Evolutionary conservation across 1,140 invertebrate genomes (phyloP), one percentile per base, ranked within the genome.

Genomic region (Drosophila repletoides): DNA sequence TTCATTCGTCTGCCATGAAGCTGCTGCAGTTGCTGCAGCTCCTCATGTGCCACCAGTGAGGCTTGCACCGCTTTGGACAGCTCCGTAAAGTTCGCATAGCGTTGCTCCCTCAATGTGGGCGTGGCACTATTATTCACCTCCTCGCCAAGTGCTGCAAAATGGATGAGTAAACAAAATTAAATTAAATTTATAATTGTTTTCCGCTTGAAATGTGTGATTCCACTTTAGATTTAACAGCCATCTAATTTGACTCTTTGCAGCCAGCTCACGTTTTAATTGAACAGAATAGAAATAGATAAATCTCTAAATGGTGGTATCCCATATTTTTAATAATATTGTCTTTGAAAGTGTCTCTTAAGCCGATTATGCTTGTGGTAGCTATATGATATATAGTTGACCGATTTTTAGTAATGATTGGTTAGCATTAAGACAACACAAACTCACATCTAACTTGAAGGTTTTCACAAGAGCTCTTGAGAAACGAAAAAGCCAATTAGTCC

Each of bases 1-100:
- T 95, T 93, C 2, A 89, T 28, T 1, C 66, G 83, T 0, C 70
- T 52, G 5, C 60, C 73, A 15, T 43, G 58, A 17, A 41, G 43
- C 3, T 56, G 65, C 0, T 49, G 70, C 45, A 70, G 45, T 6
- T 31, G 65, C 41, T 76, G 72, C 7, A 53, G 56, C 15, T 60
- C 60, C 17, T 88, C 88, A 31, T 77, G 71, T 34, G 58, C 69
- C 40, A 40, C 3, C 33, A 89, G 31, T 0, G 83, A 86, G 31
- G 71, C 76, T 12, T 72, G 65, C 17, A 89, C 88, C 9, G 83
- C 83, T 17, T 69, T 58, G 4, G 80, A 83, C 1, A 88, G 55
- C 14, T 81, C 58, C 43, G 70, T 84, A n/a, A 65, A 81, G 36
- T 77, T 76, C 0, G 67, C 56, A 55, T 66, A 65, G 12, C 34